These are phyloP conservation scores for Carettochelys insculpta DNA, from an alignment of 2,113 vertebrate species.

Conservation along the genomic window DNA sequence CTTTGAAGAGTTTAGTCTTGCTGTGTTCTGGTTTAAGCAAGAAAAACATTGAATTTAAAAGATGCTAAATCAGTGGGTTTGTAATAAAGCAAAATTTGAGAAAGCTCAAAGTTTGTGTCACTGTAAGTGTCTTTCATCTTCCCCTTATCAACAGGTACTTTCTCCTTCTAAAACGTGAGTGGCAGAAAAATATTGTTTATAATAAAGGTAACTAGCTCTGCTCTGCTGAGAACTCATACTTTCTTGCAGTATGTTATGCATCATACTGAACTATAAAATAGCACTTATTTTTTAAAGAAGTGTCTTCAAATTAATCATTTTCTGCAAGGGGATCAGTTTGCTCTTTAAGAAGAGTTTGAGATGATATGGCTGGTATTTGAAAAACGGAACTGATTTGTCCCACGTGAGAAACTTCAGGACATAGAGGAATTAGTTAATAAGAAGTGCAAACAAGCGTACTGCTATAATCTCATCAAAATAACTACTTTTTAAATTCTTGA, in stretches of 20 bases:
- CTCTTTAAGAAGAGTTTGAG: not conserved
- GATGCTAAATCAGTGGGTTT: not conserved
- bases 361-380: not conserved
- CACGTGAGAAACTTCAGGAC: not conserved
- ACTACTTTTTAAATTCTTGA: accelerated
- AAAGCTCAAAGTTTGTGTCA: not conserved
- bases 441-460: not conserved
- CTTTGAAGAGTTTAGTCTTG: not conserved
- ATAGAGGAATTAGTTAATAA: not conserved
- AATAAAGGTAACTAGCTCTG: not conserved
- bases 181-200: not conserved
- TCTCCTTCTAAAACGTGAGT: not conserved
- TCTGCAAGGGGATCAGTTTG: accelerated
- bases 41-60: not conserved
- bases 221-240: too few species aligned
- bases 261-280: not conserved
- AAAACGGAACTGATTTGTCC: not conserved
- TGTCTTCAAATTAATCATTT: not conserved
- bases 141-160: not conserved
- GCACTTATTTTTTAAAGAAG: not conserved
- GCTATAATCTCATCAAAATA: not conserved
- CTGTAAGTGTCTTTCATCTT: not conserved
- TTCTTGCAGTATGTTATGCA: not conserved
- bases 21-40: not conserved
- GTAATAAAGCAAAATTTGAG: not conserved